Evolutionary conservation across 2,797 vertebrate genomes (phyloP).

Genomic region (Aratinga solstitialis): DNA sequence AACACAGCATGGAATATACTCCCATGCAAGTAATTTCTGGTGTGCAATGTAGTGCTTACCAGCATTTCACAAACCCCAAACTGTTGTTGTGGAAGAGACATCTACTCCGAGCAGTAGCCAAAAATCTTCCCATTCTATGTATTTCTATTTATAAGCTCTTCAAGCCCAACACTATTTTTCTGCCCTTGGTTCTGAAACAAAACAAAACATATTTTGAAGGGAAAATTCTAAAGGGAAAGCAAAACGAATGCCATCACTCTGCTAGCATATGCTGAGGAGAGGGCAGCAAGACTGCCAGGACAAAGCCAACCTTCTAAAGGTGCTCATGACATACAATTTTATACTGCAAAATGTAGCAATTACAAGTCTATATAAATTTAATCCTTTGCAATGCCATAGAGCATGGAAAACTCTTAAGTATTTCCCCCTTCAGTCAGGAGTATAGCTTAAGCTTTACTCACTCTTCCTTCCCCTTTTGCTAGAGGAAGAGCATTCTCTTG

Average conservation of each 20-base stretch:
- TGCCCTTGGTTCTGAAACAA: neutral
- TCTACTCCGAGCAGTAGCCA: neutral
- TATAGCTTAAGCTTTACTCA: neutral
- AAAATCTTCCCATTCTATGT: rapidly evolving
- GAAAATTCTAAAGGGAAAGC: neutral
- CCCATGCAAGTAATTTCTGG: neutral
- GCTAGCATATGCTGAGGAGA: neutral
- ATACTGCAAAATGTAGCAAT: neutral
- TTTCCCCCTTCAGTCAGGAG: neutral
- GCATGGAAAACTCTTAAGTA: neutral
- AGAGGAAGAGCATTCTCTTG: neutral
- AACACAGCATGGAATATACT: rapidly evolving
- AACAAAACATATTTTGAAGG: neutral
- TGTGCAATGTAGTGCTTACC: rapidly evolving
- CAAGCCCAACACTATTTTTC: neutral
- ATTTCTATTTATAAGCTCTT: neutral
- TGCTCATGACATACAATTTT: neutral
- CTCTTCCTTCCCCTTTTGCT: neutral
- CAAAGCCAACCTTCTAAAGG: neutral
- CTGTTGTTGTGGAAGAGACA: rapidly evolving
- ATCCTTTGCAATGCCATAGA: neutral
- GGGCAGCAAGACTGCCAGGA: neutral
- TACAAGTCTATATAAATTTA: neutral
- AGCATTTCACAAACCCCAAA: neutral
- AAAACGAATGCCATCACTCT: neutral